phyloP scores from a whole-genome alignment of 92 coral and sea anemone genomes.

The Diadumene lineata region DNA sequence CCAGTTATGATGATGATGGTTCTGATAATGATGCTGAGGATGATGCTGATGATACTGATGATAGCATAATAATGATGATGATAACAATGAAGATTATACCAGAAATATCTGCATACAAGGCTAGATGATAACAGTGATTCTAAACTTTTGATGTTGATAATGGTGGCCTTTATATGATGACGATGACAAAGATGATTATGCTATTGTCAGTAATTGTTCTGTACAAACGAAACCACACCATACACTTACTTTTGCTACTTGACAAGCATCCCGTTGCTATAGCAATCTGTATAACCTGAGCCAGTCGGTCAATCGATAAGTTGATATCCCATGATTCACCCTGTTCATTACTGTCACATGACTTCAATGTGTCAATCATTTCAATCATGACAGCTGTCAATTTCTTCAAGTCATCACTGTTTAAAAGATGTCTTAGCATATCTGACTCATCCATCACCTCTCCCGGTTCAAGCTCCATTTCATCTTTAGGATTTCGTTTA shows the following conservation, averaged over 20 bases:
- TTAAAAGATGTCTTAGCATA: slow-evolving; percentile 54
- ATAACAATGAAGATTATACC: background rate
- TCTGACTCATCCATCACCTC: slow-evolving; percentile 94
- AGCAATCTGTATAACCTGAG: slow-evolving; percentile 87
- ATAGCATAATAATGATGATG: background rate
- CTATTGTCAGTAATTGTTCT: background rate
- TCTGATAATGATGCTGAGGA: background rate
- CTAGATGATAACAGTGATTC: background rate
- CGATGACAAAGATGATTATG: background rate
- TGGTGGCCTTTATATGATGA: background rate
- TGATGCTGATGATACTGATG: background rate
- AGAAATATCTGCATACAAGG: too few relatives aligned
- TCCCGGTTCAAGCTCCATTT: slow-evolving; percentile 97
- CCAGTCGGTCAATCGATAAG: slow-evolving; percentile 83
- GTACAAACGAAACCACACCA: background rate
- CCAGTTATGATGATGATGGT: background rate
- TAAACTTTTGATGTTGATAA: background rate
- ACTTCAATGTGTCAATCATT: slow-evolving; percentile 42
- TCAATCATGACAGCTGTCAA: slow-evolving; percentile 43
- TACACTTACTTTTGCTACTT: slow-evolving; percentile 68
- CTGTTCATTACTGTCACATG: slow-evolving; percentile 11
- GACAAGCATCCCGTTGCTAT: slow-evolving; percentile 92
- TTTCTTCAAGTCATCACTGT: slow-evolving; percentile 61
- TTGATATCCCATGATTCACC: slow-evolving; percentile 51
- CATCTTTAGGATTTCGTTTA: slow-evolving; percentile 77